Evolutionary conservation across 2,888 invertebrate species (phyloP).

Genomic region (Aphodius granarius): DNA sequence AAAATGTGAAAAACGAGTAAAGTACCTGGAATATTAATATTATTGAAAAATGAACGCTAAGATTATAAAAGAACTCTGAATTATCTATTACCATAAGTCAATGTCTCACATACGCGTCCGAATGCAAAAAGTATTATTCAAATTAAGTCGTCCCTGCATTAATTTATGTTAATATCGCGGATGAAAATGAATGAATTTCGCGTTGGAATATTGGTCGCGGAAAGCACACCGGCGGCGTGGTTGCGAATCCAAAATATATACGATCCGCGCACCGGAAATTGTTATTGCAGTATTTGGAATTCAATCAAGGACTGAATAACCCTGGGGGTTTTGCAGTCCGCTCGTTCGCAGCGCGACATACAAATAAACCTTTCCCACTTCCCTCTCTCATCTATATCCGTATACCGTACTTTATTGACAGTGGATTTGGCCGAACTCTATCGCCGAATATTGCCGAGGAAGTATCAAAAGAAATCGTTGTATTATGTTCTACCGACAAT

Average conservation of each 20-base stretch:
- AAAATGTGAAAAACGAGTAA: no score
- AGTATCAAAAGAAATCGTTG: background rate
- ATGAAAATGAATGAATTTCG: background rate
- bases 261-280: background rate
- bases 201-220: background rate
- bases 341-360: background rate
- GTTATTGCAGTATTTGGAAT: background rate
- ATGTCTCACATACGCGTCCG: background rate
- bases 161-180: background rate
- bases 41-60: no score
- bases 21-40: no score
- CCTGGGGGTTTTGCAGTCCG: background rate
- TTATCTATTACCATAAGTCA: no score
- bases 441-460: background rate
- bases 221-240: background rate
- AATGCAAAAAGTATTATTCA: background rate
- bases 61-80: no score
- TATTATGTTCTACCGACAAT: no score
- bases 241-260: background rate
- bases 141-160: background rate
- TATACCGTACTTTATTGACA: background rate
- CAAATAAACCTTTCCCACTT: background rate
- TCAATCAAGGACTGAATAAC: background rate
- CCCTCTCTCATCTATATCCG: background rate
- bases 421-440: background rate